Percentiles rank a stretch among this genome's conserved stretches.
phyloP scores from a whole-genome alignment of 1,140 invertebrate species.

The Cydia splendana region DNA sequence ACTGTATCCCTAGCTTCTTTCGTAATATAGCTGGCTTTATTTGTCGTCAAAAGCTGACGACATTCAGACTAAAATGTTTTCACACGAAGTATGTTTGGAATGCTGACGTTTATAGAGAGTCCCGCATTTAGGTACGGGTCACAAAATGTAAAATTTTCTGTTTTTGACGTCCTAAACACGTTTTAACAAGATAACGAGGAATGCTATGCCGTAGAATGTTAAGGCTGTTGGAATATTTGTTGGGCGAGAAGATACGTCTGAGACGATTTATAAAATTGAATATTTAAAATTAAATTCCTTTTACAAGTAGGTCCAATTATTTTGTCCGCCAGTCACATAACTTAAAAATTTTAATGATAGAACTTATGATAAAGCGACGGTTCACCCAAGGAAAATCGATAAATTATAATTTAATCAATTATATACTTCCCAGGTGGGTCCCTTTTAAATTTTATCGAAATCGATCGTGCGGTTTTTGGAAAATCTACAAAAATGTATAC shows the following conservation, averaged over 20 bases:
- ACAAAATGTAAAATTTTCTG: conserved; percentile 32
- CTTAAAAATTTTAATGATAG: too few species aligned
- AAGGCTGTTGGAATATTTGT: conserved; percentile 27
- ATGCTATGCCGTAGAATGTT: conserved; percentile 42
- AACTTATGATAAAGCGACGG: too few species aligned
- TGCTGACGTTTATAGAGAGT: conserved; percentile 27
- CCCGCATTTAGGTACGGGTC: conserved; percentile 19
- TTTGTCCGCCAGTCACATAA: too few species aligned
- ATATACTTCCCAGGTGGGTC: too few species aligned
- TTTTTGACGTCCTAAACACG: conserved; percentile 44
- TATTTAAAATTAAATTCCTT: background rate
- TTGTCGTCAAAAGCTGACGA: conserved; percentile 24
- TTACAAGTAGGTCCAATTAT: too few species aligned
- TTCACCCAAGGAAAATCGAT: too few species aligned
- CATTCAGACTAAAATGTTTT: conserved; percentile 24
- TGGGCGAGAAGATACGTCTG: background rate
- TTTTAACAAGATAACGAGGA: conserved; percentile 43
- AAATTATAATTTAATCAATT: too few species aligned
- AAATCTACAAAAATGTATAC: too few species aligned
- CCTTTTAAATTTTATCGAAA: too few species aligned
- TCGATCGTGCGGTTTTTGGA: too few species aligned
- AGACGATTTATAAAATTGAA: background rate
- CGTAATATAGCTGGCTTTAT: background rate
- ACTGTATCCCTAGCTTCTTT: background rate
- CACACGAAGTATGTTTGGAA: conserved; percentile 20